These are phyloP conservation scores for Lepidothrix coronata DNA, from an alignment of 2,113 vertebrate species.

Conservation along the genomic window DNA sequence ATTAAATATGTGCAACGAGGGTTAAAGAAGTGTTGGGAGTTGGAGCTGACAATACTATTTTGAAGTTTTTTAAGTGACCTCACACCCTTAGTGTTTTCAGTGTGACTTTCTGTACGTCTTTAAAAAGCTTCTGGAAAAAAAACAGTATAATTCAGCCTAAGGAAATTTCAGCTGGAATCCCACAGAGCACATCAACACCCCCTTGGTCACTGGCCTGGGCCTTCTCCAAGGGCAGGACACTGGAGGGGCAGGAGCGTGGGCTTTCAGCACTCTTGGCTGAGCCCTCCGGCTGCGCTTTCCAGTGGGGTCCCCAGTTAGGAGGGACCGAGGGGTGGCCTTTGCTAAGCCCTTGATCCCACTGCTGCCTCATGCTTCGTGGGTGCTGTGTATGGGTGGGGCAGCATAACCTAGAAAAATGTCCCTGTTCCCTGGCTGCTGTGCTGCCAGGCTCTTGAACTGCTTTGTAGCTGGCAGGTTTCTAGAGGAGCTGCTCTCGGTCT, in stretches of 20 bases:
- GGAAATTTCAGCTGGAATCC: background rate
- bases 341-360: background rate
- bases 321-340: background rate
- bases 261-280: background rate
- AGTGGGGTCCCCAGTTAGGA: background rate
- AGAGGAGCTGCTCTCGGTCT: background rate
- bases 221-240: fast-evolving
- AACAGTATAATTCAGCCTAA: background rate
- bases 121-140: background rate
- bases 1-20: background rate
- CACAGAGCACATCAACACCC: fast-evolving
- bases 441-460: background rate
- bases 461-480: background rate
- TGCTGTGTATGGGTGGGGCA: background rate
- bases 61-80: background rate
- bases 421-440: background rate
- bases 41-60: background rate
- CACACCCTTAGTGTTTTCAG: background rate
- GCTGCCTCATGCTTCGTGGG: background rate
- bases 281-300: background rate
- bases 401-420: background rate
- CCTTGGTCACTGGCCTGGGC: background rate
- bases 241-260: background rate
- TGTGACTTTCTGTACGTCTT: background rate
- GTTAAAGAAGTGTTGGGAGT: background rate